Base-by-base conservation (phyloP, 2,113 vertebrate species). In the Glaucidium brasilianum region DNA sequence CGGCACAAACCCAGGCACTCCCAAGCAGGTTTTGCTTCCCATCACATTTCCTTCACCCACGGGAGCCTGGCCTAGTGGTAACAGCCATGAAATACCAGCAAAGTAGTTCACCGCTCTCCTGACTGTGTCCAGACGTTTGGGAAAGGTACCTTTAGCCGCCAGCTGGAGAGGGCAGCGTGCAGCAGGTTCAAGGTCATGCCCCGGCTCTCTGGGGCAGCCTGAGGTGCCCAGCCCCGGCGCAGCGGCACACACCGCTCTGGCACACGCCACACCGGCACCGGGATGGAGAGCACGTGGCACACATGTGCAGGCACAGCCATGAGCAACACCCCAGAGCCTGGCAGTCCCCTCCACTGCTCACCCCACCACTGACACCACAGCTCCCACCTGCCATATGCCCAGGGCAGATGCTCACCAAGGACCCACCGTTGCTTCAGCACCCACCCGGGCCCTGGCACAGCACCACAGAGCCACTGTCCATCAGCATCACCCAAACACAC, bases 401-500 rank as follows among this genome's bases (percentile, higher is more conserved):
- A 1, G 55, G 30, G 19, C 29, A 22, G 6, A n/a, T 5, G 4
- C 12, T 16, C 27, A 16, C n/a, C 34, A 11, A 68, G 23, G 62
- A 60, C 37, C 73, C 88, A n/a, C 9, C 64, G 8, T 19, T 6
- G 20, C 72, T 73, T 18, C 12, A 17, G 52, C 37, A 63, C 27
- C 29, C 14, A 0, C 11, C 8, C 0, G 0, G 32, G 56, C 29
- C 8, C 32, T 5, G 15, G 43, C 55, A 43, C 63, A 45, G 32
- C 11, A 27, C 35, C 18, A 4, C 0, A 0, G 55, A 60, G 69
- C n/a, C 0, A 0, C 50, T 5, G 6, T 5, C 39, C 72, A 8
- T 2, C 5, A 26, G 52, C 27, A 59, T 37, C 15, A 4, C 73
- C 10, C 2, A 1, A 45, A 37, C 13, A 39, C 25, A 23, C 67